Conservation (phyloP, 30 jellyfish, hydroid and myxozoan species). For the Clytia hemisphaerica region DNA sequence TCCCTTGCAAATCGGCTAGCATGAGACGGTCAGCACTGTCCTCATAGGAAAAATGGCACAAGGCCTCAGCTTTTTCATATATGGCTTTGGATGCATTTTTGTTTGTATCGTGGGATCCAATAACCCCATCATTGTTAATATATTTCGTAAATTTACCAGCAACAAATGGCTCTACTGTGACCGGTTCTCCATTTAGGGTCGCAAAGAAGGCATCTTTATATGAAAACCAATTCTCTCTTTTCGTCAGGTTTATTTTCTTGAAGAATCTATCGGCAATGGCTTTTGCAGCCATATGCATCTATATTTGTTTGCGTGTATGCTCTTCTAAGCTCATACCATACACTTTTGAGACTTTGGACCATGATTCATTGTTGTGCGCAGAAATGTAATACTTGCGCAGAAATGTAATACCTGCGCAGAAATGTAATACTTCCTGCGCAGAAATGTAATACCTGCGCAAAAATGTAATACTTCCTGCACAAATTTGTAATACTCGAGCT, state of each 20-base stretch:
- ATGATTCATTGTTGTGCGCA: no score
- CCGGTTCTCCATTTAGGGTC: constrained; percentile 29
- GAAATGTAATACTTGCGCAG: no score
- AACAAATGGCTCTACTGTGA: constrained; percentile 39
- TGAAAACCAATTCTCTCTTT: constrained; percentile 13
- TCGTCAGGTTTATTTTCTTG: constrained; percentile 20
- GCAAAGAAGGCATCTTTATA: constrained; percentile 25
- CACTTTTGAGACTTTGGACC: constrained; percentile 9
- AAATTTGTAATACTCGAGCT: no score
- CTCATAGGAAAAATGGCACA: constrained; percentile 32
- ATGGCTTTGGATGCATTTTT: constrained; percentile 1
- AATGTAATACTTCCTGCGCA: no score
- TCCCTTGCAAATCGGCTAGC: constrained; percentile 35
- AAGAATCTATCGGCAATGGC: constrained; percentile 29
- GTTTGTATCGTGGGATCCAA: neutral
- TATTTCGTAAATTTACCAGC: constrained; percentile 27
- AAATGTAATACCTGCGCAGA: no score
- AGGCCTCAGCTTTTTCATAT: constrained; percentile 17
- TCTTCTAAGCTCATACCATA: constrained; percentile 19
- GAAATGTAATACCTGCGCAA: no score
- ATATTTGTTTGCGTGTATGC: constrained; percentile 22
- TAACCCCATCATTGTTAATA: constrained; percentile 23
- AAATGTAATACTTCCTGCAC: no score
- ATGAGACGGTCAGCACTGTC: constrained; percentile 10
- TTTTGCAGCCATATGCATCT: constrained; percentile 45